phyloP scores from a whole-genome alignment of 1,140 invertebrate species.

The Diabrotica virgifera region DNA sequence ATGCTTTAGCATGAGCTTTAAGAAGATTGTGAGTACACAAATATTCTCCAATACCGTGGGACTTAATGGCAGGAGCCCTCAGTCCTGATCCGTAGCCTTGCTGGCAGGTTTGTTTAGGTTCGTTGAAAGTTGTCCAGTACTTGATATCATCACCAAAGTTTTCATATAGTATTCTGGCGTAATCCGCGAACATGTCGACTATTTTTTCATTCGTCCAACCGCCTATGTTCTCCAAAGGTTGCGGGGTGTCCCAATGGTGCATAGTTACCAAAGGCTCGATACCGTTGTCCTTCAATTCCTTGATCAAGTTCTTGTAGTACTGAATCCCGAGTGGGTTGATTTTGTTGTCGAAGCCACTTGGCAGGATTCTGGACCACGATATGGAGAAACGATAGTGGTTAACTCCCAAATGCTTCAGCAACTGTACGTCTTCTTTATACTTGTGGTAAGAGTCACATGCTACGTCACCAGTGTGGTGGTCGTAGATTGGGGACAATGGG shows the following conservation, averaged over 20 bases:
- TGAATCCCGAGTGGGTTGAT: constrained; percentile 58
- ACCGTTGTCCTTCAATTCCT: constrained; percentile 52
- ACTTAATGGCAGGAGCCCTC: constrained; percentile 31
- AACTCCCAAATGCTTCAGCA: constrained; percentile 57
- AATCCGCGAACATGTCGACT: constrained; percentile 39
- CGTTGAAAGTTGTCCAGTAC: constrained; percentile 55
- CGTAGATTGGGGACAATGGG: constrained; percentile 36
- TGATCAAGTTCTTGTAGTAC: constrained; percentile 58
- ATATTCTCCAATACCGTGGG: constrained; percentile 37
- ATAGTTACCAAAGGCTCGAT: constrained; percentile 65
- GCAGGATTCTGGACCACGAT: constrained; percentile 53
- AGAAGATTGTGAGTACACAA: constrained; percentile 34
- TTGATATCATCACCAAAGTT: constrained; percentile 41
- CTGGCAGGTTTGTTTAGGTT: constrained; percentile 46
- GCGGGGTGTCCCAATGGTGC: constrained; percentile 70
- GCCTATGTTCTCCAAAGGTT: constrained; percentile 55
- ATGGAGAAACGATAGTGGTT: constrained; percentile 55
- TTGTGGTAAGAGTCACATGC: constrained; percentile 70
- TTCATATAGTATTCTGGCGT: constrained; percentile 31
- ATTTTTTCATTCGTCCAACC: constrained; percentile 40
- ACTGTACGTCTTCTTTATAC: constrained; percentile 62
- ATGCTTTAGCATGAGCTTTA: constrained; percentile 34
- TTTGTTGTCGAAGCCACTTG: constrained; percentile 43
- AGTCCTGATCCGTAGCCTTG: constrained; percentile 29
- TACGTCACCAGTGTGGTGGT: constrained; percentile 56